Percentiles rank a stretch among this genome's conserved stretches.
phyloP scores from a whole-genome alignment of 2,888 invertebrate species.

The Calliopum simillimum region DNA sequence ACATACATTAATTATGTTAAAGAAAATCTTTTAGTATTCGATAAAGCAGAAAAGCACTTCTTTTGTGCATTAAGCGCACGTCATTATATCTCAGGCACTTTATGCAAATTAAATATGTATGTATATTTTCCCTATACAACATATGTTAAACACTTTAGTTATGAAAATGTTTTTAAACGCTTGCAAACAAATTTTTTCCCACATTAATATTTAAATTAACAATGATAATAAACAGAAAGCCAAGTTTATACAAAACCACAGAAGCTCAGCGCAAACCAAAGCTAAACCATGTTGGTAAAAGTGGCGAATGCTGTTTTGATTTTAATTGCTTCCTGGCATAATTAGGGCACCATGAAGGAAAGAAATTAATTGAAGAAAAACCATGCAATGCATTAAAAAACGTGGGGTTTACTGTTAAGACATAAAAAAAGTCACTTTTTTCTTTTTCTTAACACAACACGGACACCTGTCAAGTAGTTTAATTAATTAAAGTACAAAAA shows the following conservation, averaged over 20 bases:
- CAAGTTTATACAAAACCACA: not conserved
- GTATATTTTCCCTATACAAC: not conserved
- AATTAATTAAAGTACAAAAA: not conserved
- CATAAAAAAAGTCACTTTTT: not conserved
- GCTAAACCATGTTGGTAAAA: conserved; percentile 14
- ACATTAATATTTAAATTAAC: conserved; percentile 42
- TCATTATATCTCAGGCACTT: not conserved
- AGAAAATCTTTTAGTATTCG: not conserved
- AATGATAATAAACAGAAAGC: not conserved
- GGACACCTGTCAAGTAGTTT: not conserved
- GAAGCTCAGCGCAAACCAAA: not conserved
- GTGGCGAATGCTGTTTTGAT: conserved; percentile 6
- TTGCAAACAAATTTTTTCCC: conserved; percentile 42
- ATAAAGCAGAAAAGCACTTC: not conserved
- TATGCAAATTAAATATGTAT: conserved; percentile 9
- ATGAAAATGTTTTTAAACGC: conserved; percentile 11
- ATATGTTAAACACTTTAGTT: not conserved
- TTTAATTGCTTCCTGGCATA: conserved; percentile 48
- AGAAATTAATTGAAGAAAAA: not conserved
- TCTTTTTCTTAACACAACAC: too few species aligned
- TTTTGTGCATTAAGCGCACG: not conserved
- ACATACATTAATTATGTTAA: not conserved
- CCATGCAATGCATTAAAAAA: not conserved
- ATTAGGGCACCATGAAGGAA: conserved; percentile 33
- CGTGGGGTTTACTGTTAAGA: not conserved